These are phyloP conservation scores for Ovis aries DNA, from an alignment of 2,113 vertebrate species.

Conservation along the genomic window ARS-UI_Ramb_v3.0 NC_056061.1:79985001-79985500, in stretches of 20 bases:
- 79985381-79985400: not conserved
- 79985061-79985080: not conserved
- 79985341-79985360: not conserved
- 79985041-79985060: not conserved
- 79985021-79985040: not conserved
- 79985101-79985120: not conserved
- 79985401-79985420: not conserved
- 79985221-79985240: not conserved
- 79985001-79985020: not conserved
- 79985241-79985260: not conserved
- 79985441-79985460: not conserved
- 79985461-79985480: not conserved
- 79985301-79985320: not conserved
- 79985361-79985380: not conserved
- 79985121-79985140: not conserved
- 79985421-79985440: not conserved
- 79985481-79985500: not conserved
- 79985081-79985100: not conserved
- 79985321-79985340: not conserved
- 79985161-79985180: not conserved
- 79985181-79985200: not conserved
- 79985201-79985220: not conserved
- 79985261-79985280: not conserved
- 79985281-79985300: not conserved
- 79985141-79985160: not conserved